These are phyloP conservation scores for Sebastes flavidus DNA, from an alignment of 2,797 vertebrate species.

Conservation along the genomic window DNA sequence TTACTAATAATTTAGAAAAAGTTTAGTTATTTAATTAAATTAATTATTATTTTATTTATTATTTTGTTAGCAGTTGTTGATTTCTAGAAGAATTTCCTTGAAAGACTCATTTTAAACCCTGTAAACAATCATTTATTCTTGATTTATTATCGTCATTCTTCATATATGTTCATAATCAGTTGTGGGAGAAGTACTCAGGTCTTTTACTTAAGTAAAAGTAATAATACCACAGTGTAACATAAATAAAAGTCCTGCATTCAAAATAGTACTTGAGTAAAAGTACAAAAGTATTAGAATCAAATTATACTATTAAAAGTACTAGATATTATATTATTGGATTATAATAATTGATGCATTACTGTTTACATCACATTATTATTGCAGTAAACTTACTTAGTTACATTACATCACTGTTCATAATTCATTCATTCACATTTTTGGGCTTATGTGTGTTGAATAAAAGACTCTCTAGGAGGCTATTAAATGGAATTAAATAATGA, in stretches of 20 bases:
- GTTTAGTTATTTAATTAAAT: not conserved
- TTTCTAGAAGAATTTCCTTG: not conserved
- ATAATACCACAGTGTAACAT: too few species aligned
- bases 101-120: not conserved
- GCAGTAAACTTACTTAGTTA: too few species aligned
- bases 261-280: too few species aligned
- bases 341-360: rapidly evolving
- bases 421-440: not conserved
- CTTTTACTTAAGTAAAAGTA: too few species aligned
- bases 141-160: not conserved
- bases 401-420: not conserved
- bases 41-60: too few species aligned
- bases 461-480: not conserved
- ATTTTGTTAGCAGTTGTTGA: not conserved
- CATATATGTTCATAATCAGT: not conserved
- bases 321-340: too few species aligned
- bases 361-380: too few species aligned
- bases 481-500: not conserved
- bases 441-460: not conserved
- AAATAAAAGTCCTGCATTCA: too few species aligned
- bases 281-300: too few species aligned
- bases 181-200: too few species aligned
- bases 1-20: not conserved
- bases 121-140: not conserved
- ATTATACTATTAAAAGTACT: too few species aligned